A percentile compares a stretch with the other conserved stretches of the same genome.
Conservation (phyloP, 1,140 invertebrate genomes). For the Saccostrea glomerata region DNA sequence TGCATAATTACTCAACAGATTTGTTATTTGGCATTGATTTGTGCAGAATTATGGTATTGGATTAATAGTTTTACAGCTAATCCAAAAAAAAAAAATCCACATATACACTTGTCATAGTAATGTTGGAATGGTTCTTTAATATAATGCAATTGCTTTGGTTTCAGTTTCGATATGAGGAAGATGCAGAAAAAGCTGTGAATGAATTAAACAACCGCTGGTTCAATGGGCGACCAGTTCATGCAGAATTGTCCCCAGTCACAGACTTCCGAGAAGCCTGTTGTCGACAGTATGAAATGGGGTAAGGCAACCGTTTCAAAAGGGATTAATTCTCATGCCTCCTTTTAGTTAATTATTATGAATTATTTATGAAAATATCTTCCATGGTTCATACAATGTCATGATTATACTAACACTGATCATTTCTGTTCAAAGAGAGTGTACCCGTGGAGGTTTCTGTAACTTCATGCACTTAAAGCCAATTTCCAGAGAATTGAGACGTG, state of each 20-base stretch:
- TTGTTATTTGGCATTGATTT: neutral
- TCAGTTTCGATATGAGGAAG: conserved; percentile 97
- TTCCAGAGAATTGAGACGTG: conserved; percentile 91
- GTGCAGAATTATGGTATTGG: neutral
- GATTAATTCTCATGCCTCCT: no score
- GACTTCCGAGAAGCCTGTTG: conserved; percentile 99
- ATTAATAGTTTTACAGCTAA: neutral
- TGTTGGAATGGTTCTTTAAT: no score
- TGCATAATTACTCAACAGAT: neutral
- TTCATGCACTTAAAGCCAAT: conserved; percentile 99
- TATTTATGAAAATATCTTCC: no score
- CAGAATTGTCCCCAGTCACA: conserved; percentile 98
- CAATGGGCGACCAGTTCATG: conserved; percentile 98
- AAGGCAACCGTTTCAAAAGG: conserved; percentile 56
- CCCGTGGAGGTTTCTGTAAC: conserved; percentile 98
- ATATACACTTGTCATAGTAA: no score
- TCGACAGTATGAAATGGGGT: conserved; percentile 99
- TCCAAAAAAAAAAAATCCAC: neutral
- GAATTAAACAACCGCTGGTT: conserved; percentile 99
- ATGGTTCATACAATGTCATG: no score
- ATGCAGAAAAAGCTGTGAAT: conserved; percentile 97
- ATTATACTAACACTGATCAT: neutral
- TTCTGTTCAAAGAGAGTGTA: conserved; percentile 88
- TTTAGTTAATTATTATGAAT: no score
- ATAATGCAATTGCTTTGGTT: conserved; percentile 63